Evolutionary conservation across 2,797 vertebrate genomes (phyloP), one percentile per base, ranked within the genome.

Genomic region (Galaxias olidus): DNA sequence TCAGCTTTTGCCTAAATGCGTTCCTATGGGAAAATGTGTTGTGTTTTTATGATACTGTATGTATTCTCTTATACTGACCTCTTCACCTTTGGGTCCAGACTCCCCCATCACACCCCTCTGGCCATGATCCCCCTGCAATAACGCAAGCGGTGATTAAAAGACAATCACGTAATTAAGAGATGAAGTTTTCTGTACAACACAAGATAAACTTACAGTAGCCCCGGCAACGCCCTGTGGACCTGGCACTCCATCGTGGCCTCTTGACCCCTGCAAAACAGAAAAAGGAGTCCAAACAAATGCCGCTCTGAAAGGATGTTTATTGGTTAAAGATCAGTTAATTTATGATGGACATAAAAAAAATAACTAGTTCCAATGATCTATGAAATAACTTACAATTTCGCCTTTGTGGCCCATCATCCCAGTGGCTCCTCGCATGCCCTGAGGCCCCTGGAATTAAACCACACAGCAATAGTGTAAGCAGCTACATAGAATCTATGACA

Each of bases 341-440:
- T 9, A 48, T 30, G 59, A 30, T 18, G 42, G 12, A 47, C 17
- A 43, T 10, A 8, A 42, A 4, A 19, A 7, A 14, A 18, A 51
- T 51, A 51, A 14, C 9, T 15, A 1, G 0, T 18, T 51, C 10
- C 11, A 18, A 0, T 10, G 15, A 10, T 1, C 12, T 30, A 56
- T 14, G 45, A 47, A 47, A 14, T 47, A 14, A 66, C 93, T 92
- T 86, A 98, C 97, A 86, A 87, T 89, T 73, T 94, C 94, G 65
- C 98, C 98, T 87, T 98, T 96, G 62, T 82, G 41, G 45, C 98
- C 97, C 77, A 89, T 86, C 87, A 96, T 90, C 58, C 98, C 98
- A 0, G 87, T 95, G 76, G 94, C 92, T 75, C 97, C 97, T 83
- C 93, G 93, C 68, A 93, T 81, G 69, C 98, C 98, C 78, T 95